These are phyloP conservation scores for Otus sunia DNA, from an alignment of 2,113 vertebrate species.

Conservation along the genomic window DNA sequence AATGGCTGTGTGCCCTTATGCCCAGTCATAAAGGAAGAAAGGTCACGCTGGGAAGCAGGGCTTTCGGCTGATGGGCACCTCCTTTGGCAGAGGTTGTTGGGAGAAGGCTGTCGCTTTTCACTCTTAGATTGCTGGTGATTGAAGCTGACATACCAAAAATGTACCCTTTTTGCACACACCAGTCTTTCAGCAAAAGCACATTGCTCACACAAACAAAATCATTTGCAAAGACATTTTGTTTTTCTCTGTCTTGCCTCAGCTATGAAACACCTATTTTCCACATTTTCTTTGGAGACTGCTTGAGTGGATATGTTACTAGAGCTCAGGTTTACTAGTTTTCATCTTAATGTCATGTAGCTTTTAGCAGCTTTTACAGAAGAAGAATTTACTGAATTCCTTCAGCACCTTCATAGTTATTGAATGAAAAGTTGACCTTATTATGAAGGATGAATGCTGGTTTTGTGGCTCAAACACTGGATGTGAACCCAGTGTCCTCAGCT, in stretches of 20 bases:
- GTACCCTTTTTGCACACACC: neutral
- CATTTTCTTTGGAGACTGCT: neutral
- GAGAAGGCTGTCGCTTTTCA: conserved; percentile 25
- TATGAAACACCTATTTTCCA: neutral
- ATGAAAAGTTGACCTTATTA: conserved; percentile 17
- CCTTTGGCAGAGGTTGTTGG: conserved; percentile 21
- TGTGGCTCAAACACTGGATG: neutral
- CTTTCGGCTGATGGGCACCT: neutral
- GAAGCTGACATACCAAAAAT: conserved; percentile 48
- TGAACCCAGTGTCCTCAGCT: neutral
- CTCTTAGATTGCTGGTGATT: conserved; percentile 16
- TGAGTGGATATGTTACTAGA: neutral
- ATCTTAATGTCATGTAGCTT: conserved; percentile 6
- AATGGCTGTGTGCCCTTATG: neutral
- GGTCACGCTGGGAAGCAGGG: neutral
- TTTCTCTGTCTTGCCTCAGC: neutral
- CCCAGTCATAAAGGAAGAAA: conserved; percentile 2
- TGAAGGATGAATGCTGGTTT: conserved; percentile 30
- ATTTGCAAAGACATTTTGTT: conserved; percentile 6
- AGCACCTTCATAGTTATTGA: neutral
- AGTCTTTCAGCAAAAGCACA: neutral
- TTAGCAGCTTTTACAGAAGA: conserved; percentile 26
- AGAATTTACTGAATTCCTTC: conserved; percentile 33
- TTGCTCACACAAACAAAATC: conserved; percentile 13
- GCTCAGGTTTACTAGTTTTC: conserved; percentile 17